Percentiles rank a stretch among this genome's conserved stretches.
Evolutionary conservation across 2,797 vertebrate genomes (phyloP).

Genomic region (Gadopsis marmoratus): DNA sequence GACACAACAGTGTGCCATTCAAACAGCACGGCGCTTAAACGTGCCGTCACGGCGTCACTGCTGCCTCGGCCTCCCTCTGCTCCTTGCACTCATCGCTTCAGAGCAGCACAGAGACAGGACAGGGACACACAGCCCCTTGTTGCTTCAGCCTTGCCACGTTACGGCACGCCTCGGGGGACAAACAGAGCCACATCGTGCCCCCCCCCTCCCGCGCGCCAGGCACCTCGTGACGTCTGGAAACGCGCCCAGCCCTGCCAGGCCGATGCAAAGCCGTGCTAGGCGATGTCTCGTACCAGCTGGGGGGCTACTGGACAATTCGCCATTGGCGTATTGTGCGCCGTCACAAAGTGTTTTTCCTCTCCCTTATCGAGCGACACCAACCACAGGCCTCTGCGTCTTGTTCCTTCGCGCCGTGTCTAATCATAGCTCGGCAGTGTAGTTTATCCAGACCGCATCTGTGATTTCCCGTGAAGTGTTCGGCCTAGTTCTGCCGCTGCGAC

Average conservation of each 20-base stretch:
- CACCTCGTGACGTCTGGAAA: constrained; percentile 47
- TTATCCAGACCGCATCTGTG: constrained; percentile 66
- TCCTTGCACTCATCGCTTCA: constrained; percentile 42
- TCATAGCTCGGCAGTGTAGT: constrained; percentile 48
- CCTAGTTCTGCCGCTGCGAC: constrained; percentile 57
- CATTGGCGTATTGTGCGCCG: constrained; percentile 39
- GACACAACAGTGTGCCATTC: background rate
- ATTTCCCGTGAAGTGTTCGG: constrained; percentile 65
- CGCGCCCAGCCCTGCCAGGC: constrained; percentile 33
- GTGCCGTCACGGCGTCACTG: constrained; percentile 11
- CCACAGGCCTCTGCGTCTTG: constrained; percentile 44
- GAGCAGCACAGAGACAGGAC: constrained; percentile 56
- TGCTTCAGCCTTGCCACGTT: constrained; percentile 45
- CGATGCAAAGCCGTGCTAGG: constrained; percentile 40
- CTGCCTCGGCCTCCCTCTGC: constrained; percentile 29
- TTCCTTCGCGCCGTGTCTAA: constrained; percentile 50
- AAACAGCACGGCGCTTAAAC: constrained; percentile 1
- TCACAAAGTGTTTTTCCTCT: constrained; percentile 54
- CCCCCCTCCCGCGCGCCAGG: background rate
- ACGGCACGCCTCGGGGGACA: constrained; percentile 35
- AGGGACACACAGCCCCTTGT: constrained; percentile 57
- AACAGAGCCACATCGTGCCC: constrained; percentile 18
- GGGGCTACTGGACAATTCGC: constrained; percentile 27
- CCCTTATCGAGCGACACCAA: constrained; percentile 43
- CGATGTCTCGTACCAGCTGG: constrained; percentile 57